Conservation (phyloP, 2,888 invertebrate genomes). For the Eupithecia exiguata region DNA sequence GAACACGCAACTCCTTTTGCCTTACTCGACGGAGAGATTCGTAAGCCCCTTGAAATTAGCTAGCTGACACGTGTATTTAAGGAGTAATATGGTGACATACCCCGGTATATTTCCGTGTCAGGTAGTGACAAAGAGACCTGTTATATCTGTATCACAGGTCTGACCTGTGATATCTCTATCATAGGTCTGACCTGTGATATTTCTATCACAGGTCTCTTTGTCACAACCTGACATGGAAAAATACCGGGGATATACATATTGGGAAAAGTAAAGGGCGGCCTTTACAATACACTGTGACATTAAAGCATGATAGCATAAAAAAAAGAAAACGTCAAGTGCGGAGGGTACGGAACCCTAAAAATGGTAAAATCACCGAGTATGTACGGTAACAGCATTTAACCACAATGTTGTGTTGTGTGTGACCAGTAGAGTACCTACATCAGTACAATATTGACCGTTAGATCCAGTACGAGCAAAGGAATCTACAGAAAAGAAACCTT, state of each 20-base stretch:
- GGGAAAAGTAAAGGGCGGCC: background rate
- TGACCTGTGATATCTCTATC: too few relatives aligned
- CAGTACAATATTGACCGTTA: background rate
- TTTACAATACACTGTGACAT: too few relatives aligned
- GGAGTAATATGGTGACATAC: background rate
- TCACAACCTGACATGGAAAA: too few relatives aligned
- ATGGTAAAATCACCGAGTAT: background rate
- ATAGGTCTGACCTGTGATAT: too few relatives aligned
- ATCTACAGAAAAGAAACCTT: background rate
- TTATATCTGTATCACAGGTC: too few relatives aligned
- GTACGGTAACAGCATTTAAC: background rate
- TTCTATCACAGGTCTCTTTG: too few relatives aligned
- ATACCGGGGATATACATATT: too few relatives aligned
- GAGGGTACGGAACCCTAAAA: too few relatives aligned
- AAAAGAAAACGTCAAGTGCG: too few relatives aligned
- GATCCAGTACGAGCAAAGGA: background rate
- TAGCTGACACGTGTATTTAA: background rate
- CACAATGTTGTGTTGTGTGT: background rate
- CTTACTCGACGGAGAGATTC: background rate
- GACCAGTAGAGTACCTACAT: too few relatives aligned
- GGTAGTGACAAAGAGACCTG: background rate
- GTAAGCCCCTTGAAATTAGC: too few relatives aligned
- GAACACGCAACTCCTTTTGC: background rate
- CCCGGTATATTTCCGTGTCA: background rate
- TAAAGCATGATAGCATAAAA: background rate